These are phyloP conservation scores for Orthosia gothica DNA, from an alignment of 2,888 invertebrate species.

Conservation along the genomic window DNA sequence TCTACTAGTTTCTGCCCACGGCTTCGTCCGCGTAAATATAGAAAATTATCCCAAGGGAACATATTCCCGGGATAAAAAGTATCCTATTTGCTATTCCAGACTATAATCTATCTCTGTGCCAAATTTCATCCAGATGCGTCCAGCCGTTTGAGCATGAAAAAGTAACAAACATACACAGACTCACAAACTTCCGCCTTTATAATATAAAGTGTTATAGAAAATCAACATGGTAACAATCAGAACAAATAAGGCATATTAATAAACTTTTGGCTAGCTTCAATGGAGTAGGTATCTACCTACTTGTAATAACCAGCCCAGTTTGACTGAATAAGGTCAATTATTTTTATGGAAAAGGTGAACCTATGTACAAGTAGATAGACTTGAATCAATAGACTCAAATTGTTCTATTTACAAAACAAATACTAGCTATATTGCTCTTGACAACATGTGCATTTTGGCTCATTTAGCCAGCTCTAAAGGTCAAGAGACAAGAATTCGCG, in stretches of 20 bases:
- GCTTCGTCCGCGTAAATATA: too few relatives aligned
- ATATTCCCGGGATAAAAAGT: too few relatives aligned
- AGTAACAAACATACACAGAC: too few relatives aligned
- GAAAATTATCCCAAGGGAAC: too few relatives aligned
- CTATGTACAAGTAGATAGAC: not conserved
- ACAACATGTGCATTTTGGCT: not conserved
- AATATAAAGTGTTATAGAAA: too few relatives aligned
- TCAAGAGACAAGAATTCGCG: not conserved
- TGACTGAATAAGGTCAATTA: conserved; percentile 30
- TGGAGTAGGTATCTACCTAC: not conserved
- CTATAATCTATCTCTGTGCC: too few relatives aligned
- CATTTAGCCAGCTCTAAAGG: conserved; percentile 8
- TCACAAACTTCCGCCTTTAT: too few relatives aligned
- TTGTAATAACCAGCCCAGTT: not conserved
- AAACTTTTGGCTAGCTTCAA: not conserved
- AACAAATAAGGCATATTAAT: not conserved
- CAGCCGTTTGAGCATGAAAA: too few relatives aligned
- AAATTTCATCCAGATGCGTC: too few relatives aligned
- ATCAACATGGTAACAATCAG: not conserved
- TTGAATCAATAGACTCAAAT: conserved; percentile 44
- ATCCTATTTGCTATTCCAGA: too few relatives aligned
- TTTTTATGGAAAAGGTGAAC: conserved; percentile 12
- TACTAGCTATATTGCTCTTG: not conserved
- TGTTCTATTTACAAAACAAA: conserved; percentile 24
- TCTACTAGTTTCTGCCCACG: too few relatives aligned